Conservation (phyloP, 2,113 vertebrate species). For the Misgurnus mizolepis region DNA sequence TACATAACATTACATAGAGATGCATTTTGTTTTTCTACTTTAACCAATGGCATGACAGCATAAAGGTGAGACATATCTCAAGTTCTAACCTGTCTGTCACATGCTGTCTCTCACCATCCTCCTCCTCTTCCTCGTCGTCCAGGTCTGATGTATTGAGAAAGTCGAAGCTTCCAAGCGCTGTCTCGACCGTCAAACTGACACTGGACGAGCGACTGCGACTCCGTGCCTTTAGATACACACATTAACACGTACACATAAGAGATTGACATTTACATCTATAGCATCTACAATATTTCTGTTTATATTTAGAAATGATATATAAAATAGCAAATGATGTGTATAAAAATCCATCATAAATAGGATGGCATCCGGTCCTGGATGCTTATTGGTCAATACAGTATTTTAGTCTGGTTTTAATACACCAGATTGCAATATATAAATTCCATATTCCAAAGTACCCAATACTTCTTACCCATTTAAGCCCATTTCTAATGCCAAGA, state of each 20-base stretch:
- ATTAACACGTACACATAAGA: conserved; percentile 32
- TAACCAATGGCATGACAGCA: not conserved
- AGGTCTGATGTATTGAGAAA: conserved; percentile 90
- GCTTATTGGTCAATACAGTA: too few species aligned
- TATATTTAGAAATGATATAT: not conserved
- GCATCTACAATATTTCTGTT: not conserved
- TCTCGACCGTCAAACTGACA: conserved; percentile 90
- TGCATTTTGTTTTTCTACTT: not conserved
- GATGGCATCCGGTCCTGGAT: too few species aligned
- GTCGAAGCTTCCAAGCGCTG: conserved; percentile 92
- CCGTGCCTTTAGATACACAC: conserved; percentile 68
- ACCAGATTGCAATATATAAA: too few species aligned
- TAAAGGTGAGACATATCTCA: not conserved
- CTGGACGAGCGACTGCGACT: conserved; percentile 87
- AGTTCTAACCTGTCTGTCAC: conserved; percentile 57
- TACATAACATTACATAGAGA: not conserved
- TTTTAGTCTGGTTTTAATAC: too few species aligned
- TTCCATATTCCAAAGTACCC: too few species aligned
- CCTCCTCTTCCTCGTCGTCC: conserved; percentile 76
- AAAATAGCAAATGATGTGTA: too few species aligned
- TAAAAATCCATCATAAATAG: too few species aligned
- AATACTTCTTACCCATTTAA: too few species aligned
- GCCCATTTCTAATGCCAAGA: too few species aligned
- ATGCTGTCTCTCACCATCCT: conserved; percentile 51
- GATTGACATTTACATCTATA: not conserved